Conservation (phyloP, 2,113 vertebrate genomes). For the Xiphophorus maculatus region DNA sequence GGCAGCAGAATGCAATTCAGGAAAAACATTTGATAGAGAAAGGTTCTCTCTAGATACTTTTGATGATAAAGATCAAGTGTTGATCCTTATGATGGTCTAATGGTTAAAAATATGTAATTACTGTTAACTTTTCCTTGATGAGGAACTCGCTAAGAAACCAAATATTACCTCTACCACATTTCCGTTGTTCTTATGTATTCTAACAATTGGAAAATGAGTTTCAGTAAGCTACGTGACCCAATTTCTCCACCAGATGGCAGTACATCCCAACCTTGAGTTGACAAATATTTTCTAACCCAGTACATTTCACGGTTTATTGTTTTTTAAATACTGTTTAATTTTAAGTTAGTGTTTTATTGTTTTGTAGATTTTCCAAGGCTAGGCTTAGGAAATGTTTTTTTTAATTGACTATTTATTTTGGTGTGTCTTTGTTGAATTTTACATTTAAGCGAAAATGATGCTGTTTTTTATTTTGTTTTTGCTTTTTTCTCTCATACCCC, state of each 20-base stretch:
- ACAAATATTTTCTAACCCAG: not conserved
- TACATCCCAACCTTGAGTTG: not conserved
- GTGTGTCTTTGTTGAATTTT: not conserved
- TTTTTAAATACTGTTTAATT: not conserved
- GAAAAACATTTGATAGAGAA: not conserved
- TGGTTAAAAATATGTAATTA: too few relatives aligned
- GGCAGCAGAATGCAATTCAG: too few relatives aligned
- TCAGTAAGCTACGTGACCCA: not conserved
- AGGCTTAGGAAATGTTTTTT: not conserved
- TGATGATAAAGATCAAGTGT: too few relatives aligned
- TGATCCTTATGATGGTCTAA: too few relatives aligned
- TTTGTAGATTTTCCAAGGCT: too few relatives aligned
- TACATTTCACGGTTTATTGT: not conserved
- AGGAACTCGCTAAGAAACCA: not conserved
- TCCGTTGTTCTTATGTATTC: not conserved
- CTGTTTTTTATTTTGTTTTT: not conserved
- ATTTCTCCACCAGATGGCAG: not conserved
- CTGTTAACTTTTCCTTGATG: too few relatives aligned
- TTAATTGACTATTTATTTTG: constrained; percentile 1
- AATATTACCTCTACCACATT: not conserved
- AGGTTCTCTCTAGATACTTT: not conserved
- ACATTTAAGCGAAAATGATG: not conserved
- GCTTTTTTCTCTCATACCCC: not conserved
- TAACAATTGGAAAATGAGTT: not conserved
- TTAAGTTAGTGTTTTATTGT: not conserved